Conservation (phyloP, 2,113 vertebrate species). For the Sebastes schlegelii region DNA sequence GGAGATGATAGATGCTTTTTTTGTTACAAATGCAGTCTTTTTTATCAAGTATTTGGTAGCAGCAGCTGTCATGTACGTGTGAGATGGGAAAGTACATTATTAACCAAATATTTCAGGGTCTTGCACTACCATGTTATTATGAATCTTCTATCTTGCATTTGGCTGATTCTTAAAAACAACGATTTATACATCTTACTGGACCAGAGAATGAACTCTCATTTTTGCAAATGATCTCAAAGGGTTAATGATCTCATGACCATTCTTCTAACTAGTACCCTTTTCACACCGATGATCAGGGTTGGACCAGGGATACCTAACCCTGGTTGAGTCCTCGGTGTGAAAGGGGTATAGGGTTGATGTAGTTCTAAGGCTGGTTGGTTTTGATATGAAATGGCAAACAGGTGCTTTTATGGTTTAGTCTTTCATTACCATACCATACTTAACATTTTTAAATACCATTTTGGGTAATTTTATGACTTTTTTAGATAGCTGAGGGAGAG, state of each 20-base stretch:
- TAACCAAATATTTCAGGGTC: background rate
- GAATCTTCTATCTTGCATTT: background rate
- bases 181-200: background rate
- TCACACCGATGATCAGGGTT: no score
- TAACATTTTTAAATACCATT: background rate
- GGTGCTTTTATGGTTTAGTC: background rate
- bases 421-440: background rate
- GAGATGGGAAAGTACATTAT: background rate
- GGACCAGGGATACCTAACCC: no score
- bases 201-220: background rate
- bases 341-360: background rate
- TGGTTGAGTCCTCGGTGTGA: no score
- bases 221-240: background rate
- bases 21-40: background rate
- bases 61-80: background rate
- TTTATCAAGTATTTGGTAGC: background rate
- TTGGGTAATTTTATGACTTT: background rate
- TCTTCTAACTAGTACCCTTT: background rate
- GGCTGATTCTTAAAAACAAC: background rate
- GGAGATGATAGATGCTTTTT: conserved; percentile 14
- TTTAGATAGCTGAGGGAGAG: background rate
- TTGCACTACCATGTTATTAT: background rate
- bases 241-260: background rate
- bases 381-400: no score
- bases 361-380: background rate